Conservation (phyloP, 2,113 vertebrate genomes). For the Podocnemis expansa region DNA sequence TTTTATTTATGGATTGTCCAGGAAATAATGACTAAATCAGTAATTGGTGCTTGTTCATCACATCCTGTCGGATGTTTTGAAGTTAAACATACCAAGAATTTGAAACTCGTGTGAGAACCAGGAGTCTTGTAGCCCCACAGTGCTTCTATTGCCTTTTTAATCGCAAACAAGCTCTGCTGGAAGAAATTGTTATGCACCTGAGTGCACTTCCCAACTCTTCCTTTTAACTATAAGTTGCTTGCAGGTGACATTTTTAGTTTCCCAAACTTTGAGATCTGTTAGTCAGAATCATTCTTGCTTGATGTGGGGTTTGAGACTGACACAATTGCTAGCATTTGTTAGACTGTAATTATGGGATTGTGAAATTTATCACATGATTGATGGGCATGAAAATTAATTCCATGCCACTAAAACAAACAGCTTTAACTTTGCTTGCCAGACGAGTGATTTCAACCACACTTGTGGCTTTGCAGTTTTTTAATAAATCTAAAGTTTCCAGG, state of each 20-base stretch:
- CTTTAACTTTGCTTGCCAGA: slow-evolving; percentile 40
- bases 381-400: slow-evolving; percentile 50
- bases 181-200: slow-evolving; percentile 37
- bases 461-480: slow-evolving; percentile 6
- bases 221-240: slow-evolving; percentile 50
- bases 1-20: background rate
- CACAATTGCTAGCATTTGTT: slow-evolving; percentile 47
- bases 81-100: slow-evolving; percentile 40
- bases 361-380: slow-evolving; percentile 22
- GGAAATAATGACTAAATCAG: slow-evolving; percentile 16
- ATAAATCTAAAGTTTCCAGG: slow-evolving; percentile 23
- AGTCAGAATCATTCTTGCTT: slow-evolving; percentile 9
- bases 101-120: slow-evolving; percentile 41
- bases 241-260: background rate
- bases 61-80: slow-evolving; percentile 42
- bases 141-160: slow-evolving; percentile 56
- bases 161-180: slow-evolving; percentile 60
- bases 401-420: slow-evolving; percentile 27
- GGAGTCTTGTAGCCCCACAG: slow-evolving; percentile 57
- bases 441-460: slow-evolving; percentile 40
- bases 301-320: slow-evolving; percentile 14
- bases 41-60: background rate
- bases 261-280: slow-evolving; percentile 3
- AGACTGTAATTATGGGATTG: background rate
- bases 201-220: slow-evolving; percentile 43